These are phyloP conservation scores for Notoglanidium macrostoma DNA, from an alignment of 2,797 vertebrate species.

Conservation along the genomic window DNA sequence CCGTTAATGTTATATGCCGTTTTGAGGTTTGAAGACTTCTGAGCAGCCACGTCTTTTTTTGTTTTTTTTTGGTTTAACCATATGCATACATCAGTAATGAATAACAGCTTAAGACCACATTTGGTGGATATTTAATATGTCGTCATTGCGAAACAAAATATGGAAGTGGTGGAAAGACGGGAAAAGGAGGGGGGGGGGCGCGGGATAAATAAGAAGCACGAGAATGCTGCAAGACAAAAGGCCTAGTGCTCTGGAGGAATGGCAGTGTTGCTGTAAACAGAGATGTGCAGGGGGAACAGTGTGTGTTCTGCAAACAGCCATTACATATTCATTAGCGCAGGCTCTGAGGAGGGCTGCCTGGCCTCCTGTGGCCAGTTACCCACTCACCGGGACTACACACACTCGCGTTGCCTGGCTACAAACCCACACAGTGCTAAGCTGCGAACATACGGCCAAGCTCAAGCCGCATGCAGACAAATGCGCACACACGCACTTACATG, in stretches of 20 bases:
- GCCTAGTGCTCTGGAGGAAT: conserved; percentile 44
- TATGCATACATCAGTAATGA: conserved; percentile 13
- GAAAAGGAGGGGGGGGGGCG: background rate
- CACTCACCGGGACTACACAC: conserved; percentile 62
- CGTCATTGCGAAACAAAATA: background rate
- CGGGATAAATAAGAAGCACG: conserved; percentile 6
- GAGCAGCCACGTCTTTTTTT: background rate
- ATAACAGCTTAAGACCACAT: conserved; percentile 15
- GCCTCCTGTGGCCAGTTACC: conserved; percentile 67
- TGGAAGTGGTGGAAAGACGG: background rate
- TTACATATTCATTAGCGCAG: conserved; percentile 65
- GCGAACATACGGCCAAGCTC: conserved; percentile 54
- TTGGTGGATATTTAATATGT: conserved; percentile 1
- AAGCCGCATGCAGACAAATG: conserved; percentile 39
- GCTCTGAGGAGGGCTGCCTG: conserved; percentile 58
- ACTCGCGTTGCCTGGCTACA: conserved; percentile 73
- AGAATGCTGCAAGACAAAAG: conserved; percentile 43
- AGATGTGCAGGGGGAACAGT: conserved; percentile 57
- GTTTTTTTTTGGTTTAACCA: background rate
- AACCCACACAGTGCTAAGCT: conserved; percentile 63
- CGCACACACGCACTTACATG: conserved; percentile 27
- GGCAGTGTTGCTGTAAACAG: conserved; percentile 56
- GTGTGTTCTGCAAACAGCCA: conserved; percentile 65
- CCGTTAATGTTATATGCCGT: background rate
- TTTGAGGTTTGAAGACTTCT: background rate